Percentiles rank a stretch among this genome's conserved stretches.
These are phyloP conservation scores for Dicaeum eximium DNA, from an alignment of 2,113 vertebrate species.

Conservation along the genomic window DNA sequence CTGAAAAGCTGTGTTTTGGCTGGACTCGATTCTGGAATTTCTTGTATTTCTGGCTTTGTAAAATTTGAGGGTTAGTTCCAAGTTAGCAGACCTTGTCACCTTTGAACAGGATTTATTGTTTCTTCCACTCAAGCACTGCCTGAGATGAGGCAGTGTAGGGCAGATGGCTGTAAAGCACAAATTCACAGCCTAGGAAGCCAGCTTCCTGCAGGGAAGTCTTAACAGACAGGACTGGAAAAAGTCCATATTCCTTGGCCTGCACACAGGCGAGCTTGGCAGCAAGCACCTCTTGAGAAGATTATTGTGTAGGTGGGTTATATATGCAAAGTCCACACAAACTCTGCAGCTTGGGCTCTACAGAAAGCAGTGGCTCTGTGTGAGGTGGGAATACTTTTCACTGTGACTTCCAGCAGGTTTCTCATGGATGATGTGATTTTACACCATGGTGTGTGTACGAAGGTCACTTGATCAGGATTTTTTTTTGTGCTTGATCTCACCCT, in stretches of 20 bases:
- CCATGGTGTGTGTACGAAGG: rapidly evolving
- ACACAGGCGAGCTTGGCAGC: background rate
- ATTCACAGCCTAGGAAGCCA: background rate
- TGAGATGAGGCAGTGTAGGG: background rate
- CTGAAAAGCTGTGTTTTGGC: background rate
- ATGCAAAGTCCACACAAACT: background rate
- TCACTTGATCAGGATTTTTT: background rate
- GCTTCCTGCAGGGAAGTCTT: background rate
- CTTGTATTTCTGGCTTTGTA: background rate
- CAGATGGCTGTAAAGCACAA: background rate
- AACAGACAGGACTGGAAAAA: background rate
- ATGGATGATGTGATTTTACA: background rate
- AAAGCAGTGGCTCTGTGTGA: rapidly evolving
- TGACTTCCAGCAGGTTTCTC: background rate
- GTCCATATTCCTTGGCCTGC: background rate
- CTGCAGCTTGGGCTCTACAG: background rate
- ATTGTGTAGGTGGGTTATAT: background rate
- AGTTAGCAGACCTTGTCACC: background rate
- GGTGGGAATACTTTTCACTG: background rate
- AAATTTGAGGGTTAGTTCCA: background rate
- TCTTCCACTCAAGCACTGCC: background rate
- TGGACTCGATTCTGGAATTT: background rate
- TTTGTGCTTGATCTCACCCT: background rate
- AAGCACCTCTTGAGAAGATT: background rate
- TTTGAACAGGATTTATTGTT: background rate